A percentile compares a stretch with the other conserved stretches of the same genome.
phyloP scores from a whole-genome alignment of 1,140 invertebrate genomes.

The Zeugodacus cucurbitae region DNA sequence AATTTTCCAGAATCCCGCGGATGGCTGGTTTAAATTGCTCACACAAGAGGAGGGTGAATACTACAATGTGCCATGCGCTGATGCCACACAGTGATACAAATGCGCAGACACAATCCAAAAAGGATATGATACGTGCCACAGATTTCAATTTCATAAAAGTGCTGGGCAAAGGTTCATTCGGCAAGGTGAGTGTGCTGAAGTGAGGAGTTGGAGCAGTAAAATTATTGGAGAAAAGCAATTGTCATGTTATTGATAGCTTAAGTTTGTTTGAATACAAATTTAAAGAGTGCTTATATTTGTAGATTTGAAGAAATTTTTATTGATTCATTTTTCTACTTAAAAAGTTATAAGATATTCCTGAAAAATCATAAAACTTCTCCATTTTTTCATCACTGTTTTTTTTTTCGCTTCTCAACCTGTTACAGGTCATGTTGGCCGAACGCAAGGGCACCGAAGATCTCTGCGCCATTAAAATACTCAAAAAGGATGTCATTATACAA shows the following conservation, averaged over 20 bases:
- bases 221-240: background rate
- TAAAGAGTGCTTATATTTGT: background rate
- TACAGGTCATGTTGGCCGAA: constrained; percentile 92
- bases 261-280: background rate
- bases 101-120: constrained; percentile 91
- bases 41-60: constrained; percentile 99
- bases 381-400: constrained; percentile 18
- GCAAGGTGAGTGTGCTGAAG: constrained; percentile 99
- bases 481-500: constrained; percentile 99
- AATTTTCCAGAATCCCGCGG: constrained; percentile 74
- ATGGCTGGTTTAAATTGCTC: constrained; percentile 98
- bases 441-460: constrained; percentile 93
- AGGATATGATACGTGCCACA: constrained; percentile 94
- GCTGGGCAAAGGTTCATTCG: constrained; percentile 98
- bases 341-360: background rate
- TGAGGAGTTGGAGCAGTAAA: no score
- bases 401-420: background rate
- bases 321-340: no score
- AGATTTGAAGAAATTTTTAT: no score
- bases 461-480: constrained; percentile 98
- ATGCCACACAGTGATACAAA: constrained; percentile 90
- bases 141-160: constrained; percentile 98
- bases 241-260: background rate
- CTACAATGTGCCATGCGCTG: constrained; percentile 96
- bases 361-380: background rate